Evolutionary conservation across 2,797 vertebrate species (phyloP), one percentile per base, ranked within the genome.

Genomic region (Calcarius lapponicus): DNA sequence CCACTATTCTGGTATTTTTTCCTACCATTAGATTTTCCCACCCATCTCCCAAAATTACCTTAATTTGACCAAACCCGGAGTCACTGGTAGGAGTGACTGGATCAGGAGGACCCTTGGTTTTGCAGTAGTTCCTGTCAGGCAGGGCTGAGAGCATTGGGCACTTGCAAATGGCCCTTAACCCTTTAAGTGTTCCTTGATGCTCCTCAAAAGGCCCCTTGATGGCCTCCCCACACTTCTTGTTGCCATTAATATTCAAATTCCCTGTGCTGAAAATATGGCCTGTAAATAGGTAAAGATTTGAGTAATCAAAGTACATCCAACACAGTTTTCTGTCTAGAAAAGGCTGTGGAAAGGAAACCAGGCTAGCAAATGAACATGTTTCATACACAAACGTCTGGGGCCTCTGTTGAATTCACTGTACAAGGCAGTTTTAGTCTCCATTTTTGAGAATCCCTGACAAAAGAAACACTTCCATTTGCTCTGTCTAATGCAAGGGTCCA

Each of bases 331-430:
- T 73, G 9, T n/a, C 56, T 31, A 65, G 50, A 53, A 51, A 7
- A 60, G 11, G 7, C 17, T 58, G 18, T 45, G 54, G 45, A 64
- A 67, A 57, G 25, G 34, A 78, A 84, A 60, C 10, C 48, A 70
- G 29, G 12, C 34, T 3, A 56, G 9, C 31, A 74, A 54, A 60
- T 34, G 32, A 47, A 43, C 0, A 0, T 14, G 10, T 61, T 32
- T 24, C 53, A 32, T 22, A 43, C 10, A 22, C 29, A 73, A 45
- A 50, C 9, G 54, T 24, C 13, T 50, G 45, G 28, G 15, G 38
- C 4, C 25, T 3, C 1, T 13, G 11, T 21, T 40, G 60, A 45
- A 60, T 12, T 47, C 22, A 53, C 24, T 54, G 11, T 18, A n/a
- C 32, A 51, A 70, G 21, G 18, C 14, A 31, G 40, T 50, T 66